Evolutionary conservation across 2,888 invertebrate species (phyloP).

Genomic region (Mantis religiosa): DNA sequence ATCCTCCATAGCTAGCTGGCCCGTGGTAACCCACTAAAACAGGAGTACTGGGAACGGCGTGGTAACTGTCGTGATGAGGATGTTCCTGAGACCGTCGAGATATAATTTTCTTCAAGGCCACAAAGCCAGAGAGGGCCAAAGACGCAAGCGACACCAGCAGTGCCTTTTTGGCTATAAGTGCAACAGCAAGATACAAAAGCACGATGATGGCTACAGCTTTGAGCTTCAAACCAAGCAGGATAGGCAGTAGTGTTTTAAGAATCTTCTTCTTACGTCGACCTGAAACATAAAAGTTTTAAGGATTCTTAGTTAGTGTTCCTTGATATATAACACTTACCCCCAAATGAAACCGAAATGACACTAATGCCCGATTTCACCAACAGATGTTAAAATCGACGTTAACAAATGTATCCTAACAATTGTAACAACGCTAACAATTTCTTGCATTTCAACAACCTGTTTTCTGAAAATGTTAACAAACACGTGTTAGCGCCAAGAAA

Average conservation of each 20-base stretch:
- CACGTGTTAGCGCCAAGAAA: too few species aligned
- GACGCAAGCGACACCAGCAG: slow-evolving; percentile 56
- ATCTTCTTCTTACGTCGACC: slow-evolving; percentile 57
- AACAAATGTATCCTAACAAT: too few species aligned
- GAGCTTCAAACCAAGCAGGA: slow-evolving; percentile 55
- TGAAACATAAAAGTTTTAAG: slow-evolving; percentile 32
- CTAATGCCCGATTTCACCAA: too few species aligned
- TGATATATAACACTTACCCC: too few species aligned
- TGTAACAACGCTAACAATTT: too few species aligned
- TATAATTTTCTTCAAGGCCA: slow-evolving; percentile 43
- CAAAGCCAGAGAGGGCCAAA: slow-evolving; percentile 54
- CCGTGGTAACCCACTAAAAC: slow-evolving; percentile 37
- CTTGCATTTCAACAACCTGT: too few species aligned
- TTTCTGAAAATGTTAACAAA: too few species aligned
- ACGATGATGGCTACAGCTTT: slow-evolving; percentile 54
- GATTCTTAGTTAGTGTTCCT: too few species aligned
- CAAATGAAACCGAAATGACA: too few species aligned
- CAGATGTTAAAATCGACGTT: too few species aligned
- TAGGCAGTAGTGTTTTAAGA: slow-evolving; percentile 52
- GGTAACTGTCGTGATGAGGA: slow-evolving; percentile 32
- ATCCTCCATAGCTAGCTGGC: slow-evolving; percentile 33
- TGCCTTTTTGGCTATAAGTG: slow-evolving; percentile 61
- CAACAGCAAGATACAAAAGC: slow-evolving; percentile 54
- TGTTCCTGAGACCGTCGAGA: slow-evolving; percentile 33
- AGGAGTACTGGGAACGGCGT: slow-evolving; percentile 7